These are phyloP conservation scores for Psittacara wagleri DNA, from an alignment of 2,113 vertebrate genomes.

Conservation along the genomic window DNA sequence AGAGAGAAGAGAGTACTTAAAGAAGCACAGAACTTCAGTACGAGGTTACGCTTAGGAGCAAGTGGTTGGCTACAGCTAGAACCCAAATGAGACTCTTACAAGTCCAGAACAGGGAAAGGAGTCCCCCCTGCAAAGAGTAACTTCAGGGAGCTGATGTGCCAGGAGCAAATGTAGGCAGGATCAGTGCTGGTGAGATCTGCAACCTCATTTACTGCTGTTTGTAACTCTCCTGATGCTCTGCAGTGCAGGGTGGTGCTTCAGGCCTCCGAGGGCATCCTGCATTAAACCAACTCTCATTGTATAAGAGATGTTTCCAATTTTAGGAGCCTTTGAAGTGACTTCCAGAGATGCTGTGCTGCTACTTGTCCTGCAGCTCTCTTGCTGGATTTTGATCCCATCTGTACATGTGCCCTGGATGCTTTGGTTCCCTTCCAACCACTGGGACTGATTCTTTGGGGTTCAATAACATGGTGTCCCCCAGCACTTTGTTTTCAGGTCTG, in stretches of 20 bases:
- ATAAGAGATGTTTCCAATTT: neutral
- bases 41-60: neutral
- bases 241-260: neutral
- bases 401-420: neutral
- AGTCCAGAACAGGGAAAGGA: neutral
- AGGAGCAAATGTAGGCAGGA: neutral
- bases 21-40: neutral
- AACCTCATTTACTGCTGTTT: neutral
- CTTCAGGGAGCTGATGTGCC: neutral
- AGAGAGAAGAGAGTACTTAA: slow-evolving; percentile 11
- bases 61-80: neutral
- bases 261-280: neutral
- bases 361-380: neutral
- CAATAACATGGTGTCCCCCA: neutral
- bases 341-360: neutral
- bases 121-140: neutral
- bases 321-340: slow-evolving; percentile 1
- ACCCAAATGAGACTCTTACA: neutral
- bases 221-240: neutral
- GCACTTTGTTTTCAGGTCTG: slow-evolving; percentile 5
- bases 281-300: neutral
- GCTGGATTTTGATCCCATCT: neutral
- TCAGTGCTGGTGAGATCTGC: neutral
- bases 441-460: neutral
- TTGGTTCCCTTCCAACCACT: neutral